Evolutionary conservation across 2,113 vertebrate genomes (phyloP), one percentile per base, ranked within the genome.

Genomic region (Phyllopteryx taeniolatus): DNA sequence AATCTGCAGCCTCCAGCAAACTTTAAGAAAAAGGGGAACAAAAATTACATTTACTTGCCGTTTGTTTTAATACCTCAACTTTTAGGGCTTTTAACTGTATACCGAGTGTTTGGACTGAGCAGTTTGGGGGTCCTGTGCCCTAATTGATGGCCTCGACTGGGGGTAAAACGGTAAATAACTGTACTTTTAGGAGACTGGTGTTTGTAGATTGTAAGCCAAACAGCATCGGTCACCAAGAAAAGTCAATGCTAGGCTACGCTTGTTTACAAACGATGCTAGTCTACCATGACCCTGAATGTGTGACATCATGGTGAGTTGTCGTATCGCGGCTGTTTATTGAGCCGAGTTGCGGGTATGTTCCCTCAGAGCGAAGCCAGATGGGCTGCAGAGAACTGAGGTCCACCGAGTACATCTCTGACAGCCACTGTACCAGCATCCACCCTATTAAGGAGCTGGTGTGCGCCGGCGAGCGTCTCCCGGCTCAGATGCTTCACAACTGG

Each of bases 361-460:
- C 19, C 42, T 75, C 85, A 93, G 95, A 94, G 86, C 92, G 92
- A 0, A 93, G 92, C 83, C 95, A 96, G 85, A 91, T 99, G 53
- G 95, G 95, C 27, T 99, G 97, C 86, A 92, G 95, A 65, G 96
- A 98, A 69, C 90, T 98, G 76, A 91, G 96, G 68, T 98, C 96
- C 78, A 97, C 95, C 27, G 98, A 98, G 74, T 98, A 98, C 87
- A 97, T 98, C 86, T 98, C 96, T 0, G 97, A 98, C 0, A 97
- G 97, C 20, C 95, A 96, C 82, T 99, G 97, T 87, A 98, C 96
- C 74, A 98, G 96, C 68, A 89, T 96, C 65, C 95, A 92, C 46
- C 95, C 97, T 0, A 90, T 98, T 68, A 98, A 98, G 87, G 97
- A 98, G 90, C 87, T 98, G 78, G 96, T 99, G 71, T 99, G 97